Evolutionary conservation across 2,113 vertebrate species (phyloP).

Genomic region (Aptenodytes forsteri): DNA sequence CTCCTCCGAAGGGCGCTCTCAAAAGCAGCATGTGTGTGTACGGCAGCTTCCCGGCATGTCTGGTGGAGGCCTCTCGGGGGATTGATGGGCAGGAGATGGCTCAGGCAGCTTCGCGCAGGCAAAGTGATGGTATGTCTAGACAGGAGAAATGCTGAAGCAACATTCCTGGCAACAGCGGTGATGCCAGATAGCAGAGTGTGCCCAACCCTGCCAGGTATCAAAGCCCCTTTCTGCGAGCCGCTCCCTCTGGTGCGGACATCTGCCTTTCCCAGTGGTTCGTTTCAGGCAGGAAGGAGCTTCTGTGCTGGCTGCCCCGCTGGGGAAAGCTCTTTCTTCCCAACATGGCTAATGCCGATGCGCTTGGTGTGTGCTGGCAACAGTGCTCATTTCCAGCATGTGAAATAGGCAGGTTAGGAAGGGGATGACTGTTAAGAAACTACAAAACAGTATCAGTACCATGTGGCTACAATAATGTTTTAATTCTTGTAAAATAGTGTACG

Average conservation of each 20-base stretch:
- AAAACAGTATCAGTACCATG: neutral
- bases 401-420: neutral
- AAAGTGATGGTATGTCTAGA: slow-evolving; percentile 34
- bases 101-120: neutral
- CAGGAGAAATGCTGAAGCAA: slow-evolving; percentile 30
- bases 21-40: rapidly evolving
- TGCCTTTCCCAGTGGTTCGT: neutral
- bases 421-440: neutral
- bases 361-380: neutral
- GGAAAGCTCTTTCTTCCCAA: neutral
- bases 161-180: neutral
- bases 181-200: neutral
- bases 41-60: neutral
- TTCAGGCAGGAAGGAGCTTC: neutral
- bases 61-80: neutral
- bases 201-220: neutral
- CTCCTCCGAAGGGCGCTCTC: neutral
- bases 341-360: neutral
- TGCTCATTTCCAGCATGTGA: neutral
- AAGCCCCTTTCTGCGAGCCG: rapidly evolving
- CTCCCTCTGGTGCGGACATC: neutral
- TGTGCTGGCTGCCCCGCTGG: neutral
- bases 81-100: slow-evolving; percentile 1
- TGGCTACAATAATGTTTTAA: neutral
- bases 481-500: neutral